phyloP scores from a whole-genome alignment of 2,797 vertebrate genomes.

The Oophaga sylvatica region DNA sequence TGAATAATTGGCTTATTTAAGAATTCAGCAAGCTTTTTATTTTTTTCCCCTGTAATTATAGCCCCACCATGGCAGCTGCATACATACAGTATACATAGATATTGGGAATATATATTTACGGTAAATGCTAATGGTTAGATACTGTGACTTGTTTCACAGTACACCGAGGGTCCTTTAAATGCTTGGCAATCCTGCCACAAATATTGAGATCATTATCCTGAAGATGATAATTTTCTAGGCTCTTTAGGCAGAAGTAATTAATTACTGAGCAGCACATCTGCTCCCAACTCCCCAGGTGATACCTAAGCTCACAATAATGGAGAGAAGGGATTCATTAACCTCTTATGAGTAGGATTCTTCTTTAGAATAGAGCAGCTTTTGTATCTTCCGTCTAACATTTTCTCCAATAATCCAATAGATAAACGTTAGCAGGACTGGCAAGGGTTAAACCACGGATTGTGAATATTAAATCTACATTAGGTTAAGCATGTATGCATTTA shows the following conservation, averaged over 20 bases:
- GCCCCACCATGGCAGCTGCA: too few species aligned
- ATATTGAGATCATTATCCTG: constrained; percentile 63
- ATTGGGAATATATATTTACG: not conserved
- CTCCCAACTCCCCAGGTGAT: constrained; percentile 58
- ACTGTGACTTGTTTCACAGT: not conserved
- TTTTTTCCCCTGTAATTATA: too few species aligned
- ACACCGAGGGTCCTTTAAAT: constrained; percentile 46
- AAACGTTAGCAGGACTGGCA: not conserved
- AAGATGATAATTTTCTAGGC: constrained; percentile 61
- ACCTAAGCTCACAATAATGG: constrained; percentile 49
- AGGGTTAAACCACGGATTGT: not conserved
- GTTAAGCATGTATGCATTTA: constrained; percentile 13
- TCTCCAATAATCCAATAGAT: not conserved
- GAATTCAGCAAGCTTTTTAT: too few species aligned
- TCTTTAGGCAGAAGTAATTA: constrained; percentile 63
- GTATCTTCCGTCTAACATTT: not conserved
- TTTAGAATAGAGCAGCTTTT: constrained; percentile 43
- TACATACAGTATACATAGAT: too few species aligned
- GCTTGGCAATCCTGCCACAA: constrained; percentile 57
- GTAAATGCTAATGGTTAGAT: not conserved
- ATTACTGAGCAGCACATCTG: constrained; percentile 61
- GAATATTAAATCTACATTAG: not conserved
- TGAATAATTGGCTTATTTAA: too few species aligned
- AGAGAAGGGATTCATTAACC: constrained; percentile 55
- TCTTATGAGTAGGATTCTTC: constrained; percentile 6